Conservation (phyloP, 2,113 vertebrate genomes). For the Brienomyrus brachyistius region DNA sequence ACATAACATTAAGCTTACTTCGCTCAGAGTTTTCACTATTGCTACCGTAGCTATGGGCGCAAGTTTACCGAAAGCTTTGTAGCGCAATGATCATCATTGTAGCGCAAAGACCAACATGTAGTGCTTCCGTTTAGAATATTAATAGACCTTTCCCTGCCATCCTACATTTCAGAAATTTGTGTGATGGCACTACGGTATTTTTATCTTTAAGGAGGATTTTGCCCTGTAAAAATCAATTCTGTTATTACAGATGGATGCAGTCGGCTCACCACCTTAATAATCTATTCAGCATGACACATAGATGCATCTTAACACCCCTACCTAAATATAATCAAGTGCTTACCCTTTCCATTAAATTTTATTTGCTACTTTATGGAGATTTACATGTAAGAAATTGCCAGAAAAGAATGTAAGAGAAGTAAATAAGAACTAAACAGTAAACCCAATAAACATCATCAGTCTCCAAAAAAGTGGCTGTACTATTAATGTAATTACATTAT, state of each 20-base stretch:
- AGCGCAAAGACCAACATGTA: too few relatives aligned
- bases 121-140: too few relatives aligned
- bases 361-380: background rate
- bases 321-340: background rate
- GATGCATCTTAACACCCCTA: background rate
- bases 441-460: background rate
- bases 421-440: background rate
- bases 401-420: background rate
- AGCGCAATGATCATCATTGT: too few relatives aligned
- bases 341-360: background rate
- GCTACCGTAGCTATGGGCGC: too few relatives aligned
- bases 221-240: background rate
- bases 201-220: too few relatives aligned
- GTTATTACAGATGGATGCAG: background rate
- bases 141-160: too few relatives aligned
- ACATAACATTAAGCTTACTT: too few relatives aligned
- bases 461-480: background rate
- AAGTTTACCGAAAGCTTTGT: too few relatives aligned
- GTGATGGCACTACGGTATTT: too few relatives aligned
- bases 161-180: too few relatives aligned
- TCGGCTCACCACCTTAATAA: too few relatives aligned
- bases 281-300: background rate
- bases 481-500: background rate
- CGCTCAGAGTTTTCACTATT: too few relatives aligned
- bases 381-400: background rate